A percentile compares a stretch with the other conserved stretches of the same genome.
Evolutionary conservation across 2,113 vertebrate genomes (phyloP).

Genomic region (Heterotis niloticus): DNA sequence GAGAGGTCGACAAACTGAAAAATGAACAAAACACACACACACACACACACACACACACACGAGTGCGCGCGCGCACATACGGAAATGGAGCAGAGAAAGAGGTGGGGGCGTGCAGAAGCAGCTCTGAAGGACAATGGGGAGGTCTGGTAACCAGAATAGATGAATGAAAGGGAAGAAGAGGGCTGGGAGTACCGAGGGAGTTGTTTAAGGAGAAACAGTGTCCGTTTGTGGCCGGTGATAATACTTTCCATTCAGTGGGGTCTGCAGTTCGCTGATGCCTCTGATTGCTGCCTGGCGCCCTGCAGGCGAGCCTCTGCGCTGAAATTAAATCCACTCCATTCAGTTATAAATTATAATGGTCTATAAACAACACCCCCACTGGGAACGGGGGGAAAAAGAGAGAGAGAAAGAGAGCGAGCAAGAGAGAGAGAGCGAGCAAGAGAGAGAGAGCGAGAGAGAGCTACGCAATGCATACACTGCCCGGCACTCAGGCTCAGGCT

Average conservation of each 20-base stretch:
- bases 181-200: conserved; percentile 83
- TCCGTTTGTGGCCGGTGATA: conserved; percentile 95
- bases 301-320: conserved; percentile 92
- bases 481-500: not conserved
- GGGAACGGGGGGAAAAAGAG: conserved; percentile 60
- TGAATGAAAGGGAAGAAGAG: conserved; percentile 73
- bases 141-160: conserved; percentile 80
- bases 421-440: conserved; percentile 51
- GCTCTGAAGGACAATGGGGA: conserved; percentile 49
- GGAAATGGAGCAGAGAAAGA: conserved; percentile 33
- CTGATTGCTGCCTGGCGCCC: conserved; percentile 98
- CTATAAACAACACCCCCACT: conserved; percentile 98
- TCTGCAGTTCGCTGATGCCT: conserved; percentile 90
- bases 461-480: conserved; percentile 18
- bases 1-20: not conserved
- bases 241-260: conserved; percentile 97
- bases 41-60: conserved; percentile 28
- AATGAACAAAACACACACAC: not conserved
- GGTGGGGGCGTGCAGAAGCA: conserved; percentile 2
- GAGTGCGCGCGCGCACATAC: conserved; percentile 29
- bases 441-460: conserved; percentile 15
- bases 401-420: conserved; percentile 17
- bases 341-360: conserved; percentile 99
- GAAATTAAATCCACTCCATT: conserved; percentile 99
- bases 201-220: conserved; percentile 95